Base-by-base conservation (phyloP, 1,140 invertebrate genomes). In the Watersipora subatra region DNA sequence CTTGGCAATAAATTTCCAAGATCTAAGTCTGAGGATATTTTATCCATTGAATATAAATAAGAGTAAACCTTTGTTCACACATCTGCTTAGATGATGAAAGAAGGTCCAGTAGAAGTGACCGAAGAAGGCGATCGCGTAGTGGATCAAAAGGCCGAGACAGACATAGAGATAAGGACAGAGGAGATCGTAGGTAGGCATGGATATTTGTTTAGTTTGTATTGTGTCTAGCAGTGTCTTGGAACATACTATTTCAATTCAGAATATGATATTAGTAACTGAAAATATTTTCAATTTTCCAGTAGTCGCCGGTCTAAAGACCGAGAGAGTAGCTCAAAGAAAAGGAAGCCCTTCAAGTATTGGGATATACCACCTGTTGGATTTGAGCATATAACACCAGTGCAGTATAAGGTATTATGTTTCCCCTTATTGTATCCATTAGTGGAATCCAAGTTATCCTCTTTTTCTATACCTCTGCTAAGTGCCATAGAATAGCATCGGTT, bases 331-430 rank as follows among this genome's bases (percentile, higher is more conserved):
- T 22, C 46, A 22, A 69, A 69, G 34, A 73, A 70, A 58, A 78
- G 73, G 70, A 80, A 77, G 69, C 73, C 78, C 46, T 83, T 83
- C 76, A 84, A 83, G n/a, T 99, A 98, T 76, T 99, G 97, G 97
- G 96, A 99, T 87, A 90, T 97, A 27, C 93, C 97, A 19, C 95
- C 97, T 57, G 88, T 91, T 66, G 94, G 97, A 7, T 99, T 97
- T 81, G 97, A 99, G 81, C 93, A 98, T 76, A 97, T 99, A 70
- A 93, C 92, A 28, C 94, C 96, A 26, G 82, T 95, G 71, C 89
- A 92, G 80, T 92, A 91, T 77, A 88, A 88, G 76, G 84, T 84
- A 62, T 86, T 76, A n/a, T n/a, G n/a, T n/a, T n/a, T n/a, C n/a
- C n/a, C n/a, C n/a, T 71, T 75, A 78, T 70, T 70, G 76, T 75